Percentiles rank a stretch among this genome's conserved stretches.
phyloP scores from a whole-genome alignment of 2,888 invertebrate genomes.

The Macaria notata region DNA sequence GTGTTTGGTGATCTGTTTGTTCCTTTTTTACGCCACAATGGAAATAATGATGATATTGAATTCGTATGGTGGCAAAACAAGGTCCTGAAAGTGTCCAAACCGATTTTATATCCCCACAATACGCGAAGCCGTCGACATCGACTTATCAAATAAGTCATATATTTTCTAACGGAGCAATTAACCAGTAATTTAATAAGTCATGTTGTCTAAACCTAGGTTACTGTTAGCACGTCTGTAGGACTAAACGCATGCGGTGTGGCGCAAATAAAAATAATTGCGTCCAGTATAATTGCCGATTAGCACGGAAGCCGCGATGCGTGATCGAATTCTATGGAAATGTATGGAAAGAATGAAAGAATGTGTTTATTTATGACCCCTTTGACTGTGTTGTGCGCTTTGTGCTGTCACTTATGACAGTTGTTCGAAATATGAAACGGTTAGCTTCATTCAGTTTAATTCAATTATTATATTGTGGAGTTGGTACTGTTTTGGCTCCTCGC shows the following conservation, averaged over 20 bases:
- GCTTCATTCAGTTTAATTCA: no score
- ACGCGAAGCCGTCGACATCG: no score
- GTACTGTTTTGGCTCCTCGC: no score
- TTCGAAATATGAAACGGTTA: neutral
- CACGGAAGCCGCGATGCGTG: constrained; percentile 38
- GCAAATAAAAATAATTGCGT: constrained; percentile 51
- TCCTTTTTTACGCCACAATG: no score
- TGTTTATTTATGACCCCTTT: constrained; percentile 17
- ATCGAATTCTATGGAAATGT: constrained; percentile 20
- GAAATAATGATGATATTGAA: no score
- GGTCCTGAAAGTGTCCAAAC: no score
- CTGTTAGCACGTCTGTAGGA: constrained; percentile 7
- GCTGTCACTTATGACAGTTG: constrained; percentile 6
- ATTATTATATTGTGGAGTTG: no score
- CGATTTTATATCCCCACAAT: no score
- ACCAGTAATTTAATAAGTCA: no score
- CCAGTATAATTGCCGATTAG: constrained; percentile 53
- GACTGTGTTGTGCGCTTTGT: constrained; percentile 12
- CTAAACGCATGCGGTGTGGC: constrained; percentile 39
- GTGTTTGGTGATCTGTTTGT: no score
- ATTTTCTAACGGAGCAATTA: neutral
- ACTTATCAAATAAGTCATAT: neutral
- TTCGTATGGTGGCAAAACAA: no score
- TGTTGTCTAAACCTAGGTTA: constrained; percentile 7
- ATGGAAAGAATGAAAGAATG: neutral